Percentiles rank a stretch among this genome's conserved stretches.
These are phyloP conservation scores for Sycophila sp. DNA, from an alignment of 1,140 invertebrate species.

Conservation along the genomic window DNA sequence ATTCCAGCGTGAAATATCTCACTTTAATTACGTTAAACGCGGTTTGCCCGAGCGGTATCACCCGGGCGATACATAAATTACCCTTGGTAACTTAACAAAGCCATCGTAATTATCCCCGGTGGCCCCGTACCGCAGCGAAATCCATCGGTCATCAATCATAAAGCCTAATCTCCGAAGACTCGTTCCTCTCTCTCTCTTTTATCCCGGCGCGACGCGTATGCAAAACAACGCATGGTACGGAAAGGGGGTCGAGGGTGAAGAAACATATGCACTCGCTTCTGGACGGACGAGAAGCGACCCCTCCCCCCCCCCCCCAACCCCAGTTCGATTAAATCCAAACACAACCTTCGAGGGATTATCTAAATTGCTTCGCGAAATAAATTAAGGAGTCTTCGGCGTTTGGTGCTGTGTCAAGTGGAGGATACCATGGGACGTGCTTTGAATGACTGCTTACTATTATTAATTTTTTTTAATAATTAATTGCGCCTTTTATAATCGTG, in stretches of 20 bases:
- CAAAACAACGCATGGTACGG: constrained; percentile 1
- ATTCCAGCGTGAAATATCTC: background rate
- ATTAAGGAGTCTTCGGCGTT: constrained; percentile 58
- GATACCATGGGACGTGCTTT: too few species aligned
- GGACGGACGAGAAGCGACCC: constrained; percentile 42
- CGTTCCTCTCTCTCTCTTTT: constrained; percentile 24
- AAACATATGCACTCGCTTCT: constrained; percentile 45
- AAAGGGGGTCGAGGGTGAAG: too few species aligned
- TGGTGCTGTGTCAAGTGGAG: too few species aligned
- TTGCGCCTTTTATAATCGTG: too few species aligned
- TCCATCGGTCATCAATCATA: constrained; percentile 37
- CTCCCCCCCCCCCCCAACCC: constrained; percentile 52
- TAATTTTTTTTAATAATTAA: too few species aligned
- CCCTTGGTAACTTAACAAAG: constrained; percentile 26
- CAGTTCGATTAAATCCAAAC: constrained; percentile 57
- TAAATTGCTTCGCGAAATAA: constrained; percentile 62
- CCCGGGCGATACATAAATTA: constrained; percentile 22
- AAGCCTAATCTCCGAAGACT: constrained; percentile 29
- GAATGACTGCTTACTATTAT: too few species aligned
- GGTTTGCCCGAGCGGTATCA: constrained; percentile 3
- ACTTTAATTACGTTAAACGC: constrained; percentile 29
- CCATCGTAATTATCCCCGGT: constrained; percentile 25
- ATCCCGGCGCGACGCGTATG: background rate
- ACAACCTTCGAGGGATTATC: constrained; percentile 56
- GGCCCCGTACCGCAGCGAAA: background rate